Evolutionary conservation across 1,140 invertebrate genomes (phyloP), one percentile per base, ranked within the genome.

Genomic region (Aplysia californica): DNA sequence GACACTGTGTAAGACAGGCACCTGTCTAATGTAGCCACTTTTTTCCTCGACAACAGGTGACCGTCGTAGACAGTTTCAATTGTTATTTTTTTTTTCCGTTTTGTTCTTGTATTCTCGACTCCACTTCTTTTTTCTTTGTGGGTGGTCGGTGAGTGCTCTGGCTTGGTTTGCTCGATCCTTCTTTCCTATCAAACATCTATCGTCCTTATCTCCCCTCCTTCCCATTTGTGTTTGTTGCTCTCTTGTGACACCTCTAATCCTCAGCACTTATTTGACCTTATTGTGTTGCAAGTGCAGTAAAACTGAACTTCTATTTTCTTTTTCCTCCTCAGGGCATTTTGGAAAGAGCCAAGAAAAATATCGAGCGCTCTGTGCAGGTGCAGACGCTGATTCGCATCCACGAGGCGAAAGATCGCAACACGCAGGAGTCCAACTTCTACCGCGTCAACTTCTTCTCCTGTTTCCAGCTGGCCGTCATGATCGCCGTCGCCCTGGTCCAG

Each of bases 401-500:
- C 81, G 95, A 96, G 88, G 93, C 94, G 0, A 87, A 94, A 41
- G 95, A 96, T 88, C 91, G 95, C 76, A 95, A 95, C 88, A 82
- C 94, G n/a, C 93, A 94, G 0, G 95, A 96, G 86, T 91, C 93
- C 23, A 95, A 94, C 85, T 94, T 92, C 89, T 92, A 90, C 83
- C 92, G 93, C 82, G 94, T 96, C 0, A 94, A 94, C 87, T 90
- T 89, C 3, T 95, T 94, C 91, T 95, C 94, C 0, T 85, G 93
- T 69, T 81, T 94, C 1, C 94, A 95, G 79, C 92, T 95, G 2
- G 80, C 91, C 29, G 85, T 94, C 10, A 95, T 96, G 94, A 72
- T 95, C 10, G 77, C 91, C 18, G 93, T 95, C 5, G 94, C 94
- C 0, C 80, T 92, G 31, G 86, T 93, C 3, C 94, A 95, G 88